Evolutionary conservation across 2,113 vertebrate species (phyloP).

Genomic region (Girardinichthys multiradiatus): DNA sequence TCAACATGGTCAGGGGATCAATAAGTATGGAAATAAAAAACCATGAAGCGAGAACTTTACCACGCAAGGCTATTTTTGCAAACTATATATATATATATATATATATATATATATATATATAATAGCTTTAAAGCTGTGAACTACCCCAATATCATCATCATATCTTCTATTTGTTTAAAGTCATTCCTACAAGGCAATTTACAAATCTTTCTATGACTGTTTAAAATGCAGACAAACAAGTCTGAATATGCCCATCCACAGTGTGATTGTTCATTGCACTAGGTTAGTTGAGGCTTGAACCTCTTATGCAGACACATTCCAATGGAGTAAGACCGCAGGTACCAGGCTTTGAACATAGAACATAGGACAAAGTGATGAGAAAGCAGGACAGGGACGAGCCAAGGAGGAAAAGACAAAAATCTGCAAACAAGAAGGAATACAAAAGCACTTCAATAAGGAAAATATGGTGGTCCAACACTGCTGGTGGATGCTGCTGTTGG

Average conservation of each 20-base stretch:
- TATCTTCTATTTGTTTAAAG: not conserved
- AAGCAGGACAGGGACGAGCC: not conserved
- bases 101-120: too few species aligned
- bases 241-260: conserved; percentile 73
- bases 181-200: not conserved
- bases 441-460: conserved; percentile 17
- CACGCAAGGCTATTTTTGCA: not conserved
- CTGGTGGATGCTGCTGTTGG: conserved; percentile 66
- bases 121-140: not conserved
- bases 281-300: conserved; percentile 48
- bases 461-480: conserved; percentile 59
- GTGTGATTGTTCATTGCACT: conserved; percentile 16
- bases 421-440: not conserved
- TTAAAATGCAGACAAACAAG: conserved; percentile 50
- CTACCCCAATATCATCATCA: not conserved
- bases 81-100: not conserved
- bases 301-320: conserved; percentile 65
- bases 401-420: conserved; percentile 14
- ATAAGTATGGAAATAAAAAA: not conserved
- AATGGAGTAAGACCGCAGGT: conserved; percentile 30
- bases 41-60: not conserved
- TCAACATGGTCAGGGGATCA: not conserved
- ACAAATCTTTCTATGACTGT: conserved; percentile 4
- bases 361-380: conserved; percentile 39
- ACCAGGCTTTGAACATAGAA: conserved; percentile 19